Conservation (phyloP, 1,140 invertebrate species). For the Calephelis nemesis region DNA sequence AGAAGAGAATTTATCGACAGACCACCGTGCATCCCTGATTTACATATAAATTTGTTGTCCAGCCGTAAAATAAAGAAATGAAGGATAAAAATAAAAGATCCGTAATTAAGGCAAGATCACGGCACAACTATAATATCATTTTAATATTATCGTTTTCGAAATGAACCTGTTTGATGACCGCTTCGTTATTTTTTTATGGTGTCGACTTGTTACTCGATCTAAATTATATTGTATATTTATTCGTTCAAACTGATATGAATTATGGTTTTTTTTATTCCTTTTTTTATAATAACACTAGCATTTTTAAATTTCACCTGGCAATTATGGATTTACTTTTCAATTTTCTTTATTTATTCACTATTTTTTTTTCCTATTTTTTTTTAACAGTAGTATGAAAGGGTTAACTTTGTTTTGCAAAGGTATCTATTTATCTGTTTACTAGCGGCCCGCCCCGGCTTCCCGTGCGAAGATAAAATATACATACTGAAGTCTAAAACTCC, state of each 20-base stretch:
- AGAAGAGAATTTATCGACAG: conserved; percentile 55
- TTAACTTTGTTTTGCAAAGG: too few relatives aligned
- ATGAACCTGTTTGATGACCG: conserved; percentile 39
- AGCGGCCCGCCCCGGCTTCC: too few relatives aligned
- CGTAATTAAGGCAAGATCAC: conserved; percentile 58
- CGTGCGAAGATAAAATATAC: too few relatives aligned
- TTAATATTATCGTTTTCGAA: conserved; percentile 60
- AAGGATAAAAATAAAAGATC: conserved; percentile 55
- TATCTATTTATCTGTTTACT: too few relatives aligned
- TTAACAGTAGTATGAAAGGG: too few relatives aligned
- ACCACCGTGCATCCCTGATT: conserved; percentile 66
- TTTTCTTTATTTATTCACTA: too few relatives aligned
- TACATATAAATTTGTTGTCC: conserved; percentile 75
- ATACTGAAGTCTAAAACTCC: too few relatives aligned
- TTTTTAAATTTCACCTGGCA: too few relatives aligned
- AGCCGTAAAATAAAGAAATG: conserved; percentile 76
- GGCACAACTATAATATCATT: conserved; percentile 61
- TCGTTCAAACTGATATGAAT: conserved; percentile 2
- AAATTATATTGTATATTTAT: conserved; percentile 7
- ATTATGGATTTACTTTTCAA: too few relatives aligned
- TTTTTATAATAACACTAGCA: neutral
- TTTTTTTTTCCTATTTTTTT: too few relatives aligned
- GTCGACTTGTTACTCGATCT: conserved; percentile 14
- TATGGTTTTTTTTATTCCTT: neutral
- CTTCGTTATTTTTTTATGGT: conserved; percentile 46